Percentiles rank a stretch among this genome's conserved stretches.
phyloP scores from a whole-genome alignment of 2,113 vertebrate species.

The Chroicocephalus ridibundus region DNA sequence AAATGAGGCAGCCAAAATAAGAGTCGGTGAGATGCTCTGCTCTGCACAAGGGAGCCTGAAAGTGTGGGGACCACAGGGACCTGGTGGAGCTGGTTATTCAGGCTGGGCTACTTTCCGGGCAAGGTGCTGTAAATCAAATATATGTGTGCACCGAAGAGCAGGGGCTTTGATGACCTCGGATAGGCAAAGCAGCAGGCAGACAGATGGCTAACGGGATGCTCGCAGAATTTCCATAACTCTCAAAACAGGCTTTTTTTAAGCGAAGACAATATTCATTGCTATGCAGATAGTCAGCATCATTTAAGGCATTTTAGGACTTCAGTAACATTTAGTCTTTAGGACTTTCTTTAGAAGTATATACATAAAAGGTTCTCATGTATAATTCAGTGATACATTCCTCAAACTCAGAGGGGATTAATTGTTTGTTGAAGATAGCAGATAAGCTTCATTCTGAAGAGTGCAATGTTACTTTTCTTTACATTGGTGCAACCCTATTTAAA shows the following conservation, averaged over 20 bases:
- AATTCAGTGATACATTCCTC: not conserved
- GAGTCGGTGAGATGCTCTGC: not conserved
- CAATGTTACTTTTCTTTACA: not conserved
- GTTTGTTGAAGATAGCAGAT: not conserved
- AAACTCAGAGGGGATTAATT: not conserved
- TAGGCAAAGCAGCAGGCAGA: not conserved
- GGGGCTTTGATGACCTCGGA: not conserved
- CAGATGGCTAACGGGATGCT: not conserved
- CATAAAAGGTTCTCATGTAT: not conserved
- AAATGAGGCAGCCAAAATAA: not conserved
- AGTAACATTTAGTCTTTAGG: not conserved
- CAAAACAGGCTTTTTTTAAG: not conserved
- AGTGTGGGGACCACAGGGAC: rapidly evolving
- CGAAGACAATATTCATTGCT: not conserved
- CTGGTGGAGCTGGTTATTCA: rapidly evolving
- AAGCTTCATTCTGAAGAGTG: not conserved
- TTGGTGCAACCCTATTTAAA: not conserved
- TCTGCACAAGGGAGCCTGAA: not conserved
- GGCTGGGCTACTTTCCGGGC: not conserved
- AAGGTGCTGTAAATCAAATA: not conserved
- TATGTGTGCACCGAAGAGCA: not conserved
- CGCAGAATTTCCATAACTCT: not conserved
- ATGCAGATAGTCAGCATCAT: not conserved
- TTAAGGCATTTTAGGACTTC: not conserved
- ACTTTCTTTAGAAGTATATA: not conserved